Evolutionary conservation across 53 echinoderm and acorn worm genomes (phyloP).

Genomic region (Apostichopus leukothele): DNA sequence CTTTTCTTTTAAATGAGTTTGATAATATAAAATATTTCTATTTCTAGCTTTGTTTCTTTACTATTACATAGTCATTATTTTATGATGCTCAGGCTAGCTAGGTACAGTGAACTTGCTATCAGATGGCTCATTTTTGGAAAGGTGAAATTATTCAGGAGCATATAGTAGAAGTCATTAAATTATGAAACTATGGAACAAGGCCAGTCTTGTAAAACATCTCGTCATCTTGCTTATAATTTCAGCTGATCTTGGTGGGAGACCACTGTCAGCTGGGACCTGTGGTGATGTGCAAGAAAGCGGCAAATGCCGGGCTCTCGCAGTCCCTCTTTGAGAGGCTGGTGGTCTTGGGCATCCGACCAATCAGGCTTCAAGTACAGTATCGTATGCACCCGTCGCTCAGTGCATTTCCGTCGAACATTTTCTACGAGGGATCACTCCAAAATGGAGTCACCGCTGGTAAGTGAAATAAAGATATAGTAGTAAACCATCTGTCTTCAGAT

Average conservation of each 20-base stretch:
- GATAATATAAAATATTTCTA: too few relatives aligned
- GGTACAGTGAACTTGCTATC: too few relatives aligned
- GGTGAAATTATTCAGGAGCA: too few relatives aligned
- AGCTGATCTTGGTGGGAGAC: conserved; percentile 94
- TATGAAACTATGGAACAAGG: too few relatives aligned
- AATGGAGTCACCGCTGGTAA: conserved; percentile 92
- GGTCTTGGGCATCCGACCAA: conserved; percentile 92
- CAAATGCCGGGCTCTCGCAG: conserved; percentile 97
- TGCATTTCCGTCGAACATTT: conserved; percentile 94
- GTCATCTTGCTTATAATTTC: neutral
- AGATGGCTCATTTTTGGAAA: too few relatives aligned
- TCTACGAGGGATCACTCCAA: conserved; percentile 98
- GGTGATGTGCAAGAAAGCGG: conserved; percentile 99
- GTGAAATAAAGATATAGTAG: neutral
- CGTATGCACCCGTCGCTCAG: conserved; percentile 98
- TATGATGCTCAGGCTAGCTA: too few relatives aligned
- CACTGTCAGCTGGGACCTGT: conserved; percentile 98
- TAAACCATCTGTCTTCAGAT: too few relatives aligned
- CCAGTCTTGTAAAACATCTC: neutral
- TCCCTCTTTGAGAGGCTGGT: conserved; percentile 98
- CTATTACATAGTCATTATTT: too few relatives aligned
- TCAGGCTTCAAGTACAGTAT: conserved; percentile 96
- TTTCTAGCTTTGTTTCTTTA: too few relatives aligned
- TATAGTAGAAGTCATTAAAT: too few relatives aligned
- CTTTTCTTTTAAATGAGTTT: too few relatives aligned